Evolutionary conservation across 2,797 vertebrate genomes (phyloP).

Genomic region (Ispidina picta): DNA sequence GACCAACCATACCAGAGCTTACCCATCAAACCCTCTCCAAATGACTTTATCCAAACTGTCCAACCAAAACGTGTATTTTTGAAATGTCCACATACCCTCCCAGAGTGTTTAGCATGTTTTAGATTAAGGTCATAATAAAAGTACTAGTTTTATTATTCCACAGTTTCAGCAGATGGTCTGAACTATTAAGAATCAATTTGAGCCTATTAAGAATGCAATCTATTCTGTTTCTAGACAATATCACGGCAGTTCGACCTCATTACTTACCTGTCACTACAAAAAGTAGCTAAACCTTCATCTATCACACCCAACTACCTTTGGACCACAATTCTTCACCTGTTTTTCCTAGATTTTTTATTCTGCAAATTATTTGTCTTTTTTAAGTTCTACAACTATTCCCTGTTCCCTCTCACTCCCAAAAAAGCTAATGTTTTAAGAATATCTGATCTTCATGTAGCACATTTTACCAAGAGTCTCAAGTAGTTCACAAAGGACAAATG

Average conservation of each 20-base stretch:
- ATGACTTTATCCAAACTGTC: neutral
- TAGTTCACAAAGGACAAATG: neutral
- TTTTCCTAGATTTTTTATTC: neutral
- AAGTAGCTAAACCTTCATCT: conserved; percentile 27
- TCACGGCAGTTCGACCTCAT: conserved; percentile 10
- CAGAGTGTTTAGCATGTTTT: neutral
- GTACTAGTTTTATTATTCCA: conserved; percentile 49
- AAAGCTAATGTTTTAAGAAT: neutral
- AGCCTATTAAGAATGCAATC: conserved; percentile 56
- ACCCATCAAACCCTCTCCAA: neutral
- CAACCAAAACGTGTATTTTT: neutral
- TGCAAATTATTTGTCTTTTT: neutral
- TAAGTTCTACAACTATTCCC: neutral
- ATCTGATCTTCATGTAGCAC: neutral
- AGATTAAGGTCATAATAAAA: conserved; percentile 44
- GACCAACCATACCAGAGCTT: neutral
- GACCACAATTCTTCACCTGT: neutral
- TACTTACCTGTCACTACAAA: conserved; percentile 52
- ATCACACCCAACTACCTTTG: neutral
- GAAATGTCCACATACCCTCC: neutral
- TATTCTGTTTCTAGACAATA: conserved; percentile 53
- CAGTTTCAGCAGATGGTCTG: conserved; percentile 53
- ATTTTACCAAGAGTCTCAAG: neutral
- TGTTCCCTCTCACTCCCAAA: too few species aligned
- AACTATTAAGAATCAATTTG: conserved; percentile 64